A percentile compares a stretch with the other conserved stretches of the same genome.
Evolutionary conservation across 1,140 invertebrate species (phyloP).

Genomic region (Bathynomus jamesi): DNA sequence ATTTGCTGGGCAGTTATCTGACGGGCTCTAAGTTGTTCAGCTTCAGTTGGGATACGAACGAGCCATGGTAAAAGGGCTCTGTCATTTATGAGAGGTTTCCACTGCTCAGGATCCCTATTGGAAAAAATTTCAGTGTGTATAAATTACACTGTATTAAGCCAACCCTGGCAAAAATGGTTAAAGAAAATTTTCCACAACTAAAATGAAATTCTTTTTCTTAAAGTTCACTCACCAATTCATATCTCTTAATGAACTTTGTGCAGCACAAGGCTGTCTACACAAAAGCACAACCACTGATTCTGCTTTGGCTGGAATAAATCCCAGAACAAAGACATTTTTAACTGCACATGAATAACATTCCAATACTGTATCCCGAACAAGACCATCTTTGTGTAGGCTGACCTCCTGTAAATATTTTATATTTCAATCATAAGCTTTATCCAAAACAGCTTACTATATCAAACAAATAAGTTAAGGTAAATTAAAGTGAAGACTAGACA

Average conservation of each 20-base stretch:
- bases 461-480: too few species aligned
- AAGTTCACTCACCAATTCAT: constrained; percentile 89
- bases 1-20: constrained; percentile 96
- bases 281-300: constrained; percentile 98
- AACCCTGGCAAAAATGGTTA: too few species aligned
- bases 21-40: constrained; percentile 86
- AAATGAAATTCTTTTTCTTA: too few species aligned
- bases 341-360: constrained; percentile 99
- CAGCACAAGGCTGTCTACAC: constrained; percentile 95
- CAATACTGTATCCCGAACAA: constrained; percentile 91
- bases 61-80: constrained; percentile 93
- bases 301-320: constrained; percentile 98
- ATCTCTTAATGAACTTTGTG: constrained; percentile 90
- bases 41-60: constrained; percentile 90
- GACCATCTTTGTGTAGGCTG: constrained; percentile 92
- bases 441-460: too few species aligned
- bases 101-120: constrained; percentile 85
- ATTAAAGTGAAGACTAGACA: too few species aligned
- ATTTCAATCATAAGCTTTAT: too few species aligned
- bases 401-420: constrained; percentile 69
- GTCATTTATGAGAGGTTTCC: constrained; percentile 96
- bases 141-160: too few species aligned
- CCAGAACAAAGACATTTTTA: constrained; percentile 93
- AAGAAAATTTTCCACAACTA: too few species aligned
- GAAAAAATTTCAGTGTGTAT: too few species aligned